Evolutionary conservation across 1,140 invertebrate genomes (phyloP), one percentile per base, ranked within the genome.

Genomic region (Octopus sinensis): DNA sequence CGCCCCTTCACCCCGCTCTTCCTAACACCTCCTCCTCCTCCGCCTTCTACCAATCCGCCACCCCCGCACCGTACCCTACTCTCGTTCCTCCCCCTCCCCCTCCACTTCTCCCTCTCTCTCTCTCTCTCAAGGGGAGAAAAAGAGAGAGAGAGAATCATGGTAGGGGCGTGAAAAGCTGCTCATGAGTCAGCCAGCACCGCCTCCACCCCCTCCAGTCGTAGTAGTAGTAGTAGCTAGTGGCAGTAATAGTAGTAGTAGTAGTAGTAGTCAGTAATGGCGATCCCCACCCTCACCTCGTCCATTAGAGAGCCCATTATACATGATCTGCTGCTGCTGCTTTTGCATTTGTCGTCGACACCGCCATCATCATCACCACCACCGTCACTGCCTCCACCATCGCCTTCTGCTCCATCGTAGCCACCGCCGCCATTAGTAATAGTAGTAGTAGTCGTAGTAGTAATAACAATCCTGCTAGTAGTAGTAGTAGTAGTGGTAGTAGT

Each of bases 101-200:
- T n/a, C n/a, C n/a, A n/a, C n/a, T n/a, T n/a, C n/a, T 43, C 30
- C 30, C 0, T 2, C 2, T 43, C 30, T 43, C 30, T 2, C 30
- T 43, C 30, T 43, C 30, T 43, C 30, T n/a, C n/a, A n/a, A n/a
- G n/a, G n/a, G n/a, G n/a, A n/a, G n/a, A n/a, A n/a, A n/a, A 2
- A 43, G 30, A 43, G 2, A 43, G 2, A 43, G 30, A 43, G 30
- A 43, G 30, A 43, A 43, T 43, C 30, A 43, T 43, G 30, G 30
- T 43, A 43, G 68, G 68, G 68, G 68, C 68, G 30, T 73, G 68
- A 73, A 73, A 73, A 23, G 30, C 68, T n/a, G 68, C 68, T 73
- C 68, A 23, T 73, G 68, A 73, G 68, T 73, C 68, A 73, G 68
- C 68, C 68, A 73, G 68, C 68, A 73, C 68, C 68, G 68, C 68